A percentile compares a stretch with the other conserved stretches of the same genome.
Conservation (phyloP, 2,888 invertebrate genomes). For the Dascillus cervinus region DNA sequence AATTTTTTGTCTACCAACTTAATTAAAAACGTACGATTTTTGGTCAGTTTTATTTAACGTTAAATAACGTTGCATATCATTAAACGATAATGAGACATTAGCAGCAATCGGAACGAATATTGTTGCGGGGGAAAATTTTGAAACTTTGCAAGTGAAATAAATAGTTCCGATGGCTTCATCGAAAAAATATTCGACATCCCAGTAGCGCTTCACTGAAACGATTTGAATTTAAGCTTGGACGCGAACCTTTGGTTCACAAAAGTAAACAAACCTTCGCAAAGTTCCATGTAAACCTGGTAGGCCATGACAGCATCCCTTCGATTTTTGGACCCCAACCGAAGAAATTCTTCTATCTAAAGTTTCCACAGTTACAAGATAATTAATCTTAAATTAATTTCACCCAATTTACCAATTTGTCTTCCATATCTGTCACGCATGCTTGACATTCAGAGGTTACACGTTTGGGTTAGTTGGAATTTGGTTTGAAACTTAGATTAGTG, state of each 20-base stretch:
- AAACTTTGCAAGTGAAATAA: slow-evolving; percentile 40
- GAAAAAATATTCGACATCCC: slow-evolving; percentile 43
- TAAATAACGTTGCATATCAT: slow-evolving; percentile 31
- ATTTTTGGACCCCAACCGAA: slow-evolving; percentile 41
- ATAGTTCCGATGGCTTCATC: slow-evolving; percentile 36
- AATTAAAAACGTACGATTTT: slow-evolving; percentile 9
- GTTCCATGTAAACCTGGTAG: slow-evolving; percentile 47
- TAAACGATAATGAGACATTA: slow-evolving; percentile 35
- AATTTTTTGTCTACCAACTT: not conserved
- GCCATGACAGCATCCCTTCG: slow-evolving; percentile 43
- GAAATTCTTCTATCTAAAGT: slow-evolving; percentile 41
- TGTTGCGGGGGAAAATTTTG: slow-evolving; percentile 30
- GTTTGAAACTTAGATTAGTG: too few relatives aligned
- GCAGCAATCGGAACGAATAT: slow-evolving; percentile 42
- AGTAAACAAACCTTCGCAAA: slow-evolving; percentile 45
- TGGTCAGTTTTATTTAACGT: slow-evolving; percentile 2
- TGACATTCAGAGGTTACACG: slow-evolving; percentile 3
- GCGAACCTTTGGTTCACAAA: not conserved
- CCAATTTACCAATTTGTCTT: slow-evolving; percentile 1
- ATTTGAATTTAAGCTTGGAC: not conserved
- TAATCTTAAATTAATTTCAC: slow-evolving; percentile 1
- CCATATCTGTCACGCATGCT: slow-evolving; percentile 1
- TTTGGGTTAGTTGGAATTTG: too few relatives aligned
- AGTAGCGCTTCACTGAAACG: slow-evolving; percentile 39
- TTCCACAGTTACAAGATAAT: slow-evolving; percentile 7